Evolutionary conservation across 2,113 vertebrate genomes (phyloP), one percentile per base, ranked within the genome.

Genomic region (Anguilla japonica): DNA sequence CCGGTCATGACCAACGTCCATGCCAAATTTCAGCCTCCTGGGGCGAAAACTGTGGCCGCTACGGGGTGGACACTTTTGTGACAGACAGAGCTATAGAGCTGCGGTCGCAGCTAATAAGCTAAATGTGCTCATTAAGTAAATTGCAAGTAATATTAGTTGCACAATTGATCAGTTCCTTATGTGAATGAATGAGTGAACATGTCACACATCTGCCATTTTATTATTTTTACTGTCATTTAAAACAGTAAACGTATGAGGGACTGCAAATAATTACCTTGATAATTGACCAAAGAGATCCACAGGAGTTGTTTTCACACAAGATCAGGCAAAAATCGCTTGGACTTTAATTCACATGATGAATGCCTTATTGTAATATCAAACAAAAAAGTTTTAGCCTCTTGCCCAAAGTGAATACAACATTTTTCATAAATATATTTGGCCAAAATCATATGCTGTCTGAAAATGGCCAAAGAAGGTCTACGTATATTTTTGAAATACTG

Each of bases 401-500:
- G 79, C 79, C 8, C 39, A 20, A 5, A 80, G 3, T 80, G 41
- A 20, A 80, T 34, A 80, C 34, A 79, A 40, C 1, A 79, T 2
- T 67, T 67, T 67, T 80, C 14, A 41, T 34, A 80, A 80, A 80
- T 80, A 41, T 40, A 41, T 41, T 80, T 80, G 41, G 34, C 71
- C 22, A 29, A 75, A 79, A 53, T 53, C 8, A 2, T 67, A 5
- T 67, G 82, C 43, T 22, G 50, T 46, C 46, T 85, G 40, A 84
- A 84, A 78, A 6, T 80, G 71, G 16, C 84, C 84, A 85, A 56
- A 63, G 80, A 60, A 80, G 20, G 84, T 41, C 13, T 56, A 46
- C 34, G 22, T 29, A 20, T 80, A 2, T 7, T 39, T 40, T 40
- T 79, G 1, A 34, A 34, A 13, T 6, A 79, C 18, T 79, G 26